A percentile compares a stretch with the other conserved stretches of the same genome.
Evolutionary conservation across 2,888 invertebrate species (phyloP).

Genomic region (Tyria jacobaeae): DNA sequence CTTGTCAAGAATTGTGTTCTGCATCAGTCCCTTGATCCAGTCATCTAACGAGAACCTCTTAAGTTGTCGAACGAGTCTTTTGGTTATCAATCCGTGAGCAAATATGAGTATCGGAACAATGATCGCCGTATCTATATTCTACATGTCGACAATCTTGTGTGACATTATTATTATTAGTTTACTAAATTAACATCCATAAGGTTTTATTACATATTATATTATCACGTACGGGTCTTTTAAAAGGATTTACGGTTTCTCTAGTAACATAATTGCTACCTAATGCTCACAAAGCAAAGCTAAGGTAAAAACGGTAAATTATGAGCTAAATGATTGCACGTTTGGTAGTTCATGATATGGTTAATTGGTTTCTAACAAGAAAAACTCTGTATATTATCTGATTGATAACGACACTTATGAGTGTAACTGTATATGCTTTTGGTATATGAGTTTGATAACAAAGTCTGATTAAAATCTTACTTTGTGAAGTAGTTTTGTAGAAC

Average conservation of each 20-base stretch:
- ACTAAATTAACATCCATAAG: constrained; percentile 22
- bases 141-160: no score
- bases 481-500: background rate
- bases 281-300: constrained; percentile 29
- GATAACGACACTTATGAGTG: constrained; percentile 30
- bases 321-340: constrained; percentile 27
- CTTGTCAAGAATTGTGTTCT: no score
- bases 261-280: constrained; percentile 39
- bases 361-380: constrained; percentile 45
- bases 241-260: constrained; percentile 34
- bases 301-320: constrained; percentile 35
- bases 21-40: no score
- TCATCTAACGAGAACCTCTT: no score
- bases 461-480: background rate
- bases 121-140: no score
- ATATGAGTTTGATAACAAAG: background rate
- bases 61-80: no score
- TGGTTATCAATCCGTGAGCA: no score
- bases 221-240: constrained; percentile 22
- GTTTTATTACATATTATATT: constrained; percentile 24
- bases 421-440: constrained; percentile 10
- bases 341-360: constrained; percentile 33
- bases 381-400: constrained; percentile 34
- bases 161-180: constrained; percentile 35
- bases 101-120: no score